Conservation (phyloP, 2,113 vertebrate species). For the Larimichthys crocea region DNA sequence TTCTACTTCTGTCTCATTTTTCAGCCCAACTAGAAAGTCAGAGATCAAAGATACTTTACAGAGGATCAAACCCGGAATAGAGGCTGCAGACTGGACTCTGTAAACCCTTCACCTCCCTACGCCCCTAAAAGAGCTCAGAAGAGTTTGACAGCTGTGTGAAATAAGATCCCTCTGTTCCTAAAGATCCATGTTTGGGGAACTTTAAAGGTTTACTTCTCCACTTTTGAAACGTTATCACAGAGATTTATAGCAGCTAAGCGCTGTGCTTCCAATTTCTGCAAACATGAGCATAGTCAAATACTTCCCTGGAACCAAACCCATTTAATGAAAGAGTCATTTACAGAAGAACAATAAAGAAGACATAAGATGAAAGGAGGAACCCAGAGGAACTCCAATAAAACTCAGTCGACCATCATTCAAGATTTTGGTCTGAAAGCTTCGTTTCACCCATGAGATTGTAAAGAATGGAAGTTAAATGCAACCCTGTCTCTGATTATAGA, state of each 20-base stretch:
- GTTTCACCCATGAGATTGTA: background rate
- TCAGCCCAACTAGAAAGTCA: background rate
- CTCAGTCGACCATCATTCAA: background rate
- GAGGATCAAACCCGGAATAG: background rate
- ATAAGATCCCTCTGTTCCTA: background rate
- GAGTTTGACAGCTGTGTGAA: background rate
- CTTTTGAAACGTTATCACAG: conserved; percentile 11
- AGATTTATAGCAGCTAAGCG: conserved; percentile 22
- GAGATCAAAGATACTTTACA: background rate
- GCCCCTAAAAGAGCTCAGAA: background rate
- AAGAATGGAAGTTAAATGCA: background rate
- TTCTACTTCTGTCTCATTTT: background rate
- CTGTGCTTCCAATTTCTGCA: background rate
- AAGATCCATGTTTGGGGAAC: conserved; percentile 32
- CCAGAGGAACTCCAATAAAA: conserved; percentile 21
- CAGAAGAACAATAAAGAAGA: conserved; percentile 15
- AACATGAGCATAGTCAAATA: background rate
- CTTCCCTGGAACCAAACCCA: background rate
- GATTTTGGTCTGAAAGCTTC: conserved; percentile 26
- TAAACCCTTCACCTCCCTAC: background rate
- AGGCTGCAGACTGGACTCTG: background rate
- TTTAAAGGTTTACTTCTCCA: conserved; percentile 7
- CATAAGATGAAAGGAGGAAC: conserved; percentile 34
- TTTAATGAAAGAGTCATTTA: conserved; percentile 1
- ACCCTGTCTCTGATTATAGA: background rate